phyloP scores from a whole-genome alignment of 2,797 vertebrate species.

The Chiloscyllium punctatum region DNA sequence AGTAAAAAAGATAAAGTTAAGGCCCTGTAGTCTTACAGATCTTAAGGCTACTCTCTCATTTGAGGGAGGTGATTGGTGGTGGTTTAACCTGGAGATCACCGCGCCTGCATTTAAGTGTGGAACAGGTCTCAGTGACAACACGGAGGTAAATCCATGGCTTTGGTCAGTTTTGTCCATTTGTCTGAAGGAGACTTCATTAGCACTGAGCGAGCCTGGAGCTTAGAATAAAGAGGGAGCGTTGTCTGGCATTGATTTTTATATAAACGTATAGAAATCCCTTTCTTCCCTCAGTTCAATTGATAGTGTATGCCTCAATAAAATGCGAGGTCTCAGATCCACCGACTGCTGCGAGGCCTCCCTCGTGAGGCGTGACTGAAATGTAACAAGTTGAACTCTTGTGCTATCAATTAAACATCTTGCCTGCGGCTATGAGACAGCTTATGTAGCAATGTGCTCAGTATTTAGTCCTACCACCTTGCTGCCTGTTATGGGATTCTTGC shows the following conservation, averaged over 20 bases:
- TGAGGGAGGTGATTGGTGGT: too few relatives aligned
- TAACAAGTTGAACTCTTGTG: background rate
- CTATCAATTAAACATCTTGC: constrained; percentile 9
- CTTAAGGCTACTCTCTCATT: too few relatives aligned
- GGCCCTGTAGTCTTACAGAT: too few relatives aligned
- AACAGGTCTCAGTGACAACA: background rate
- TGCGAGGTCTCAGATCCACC: background rate
- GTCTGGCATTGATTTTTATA: background rate
- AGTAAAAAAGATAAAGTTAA: too few relatives aligned
- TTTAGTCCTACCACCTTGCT: background rate
- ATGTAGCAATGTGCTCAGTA: background rate
- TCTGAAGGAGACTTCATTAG: background rate
- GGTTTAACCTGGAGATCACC: too few relatives aligned
- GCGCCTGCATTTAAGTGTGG: background rate
- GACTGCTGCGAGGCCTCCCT: background rate
- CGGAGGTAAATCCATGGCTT: background rate
- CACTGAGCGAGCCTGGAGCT: background rate
- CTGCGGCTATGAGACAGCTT: constrained; percentile 1
- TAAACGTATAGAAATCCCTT: background rate
- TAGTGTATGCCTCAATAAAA: background rate
- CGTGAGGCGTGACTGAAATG: background rate
- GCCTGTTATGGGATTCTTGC: background rate
- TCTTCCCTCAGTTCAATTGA: background rate
- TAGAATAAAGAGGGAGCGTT: background rate
- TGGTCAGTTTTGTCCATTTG: background rate